phyloP scores from a whole-genome alignment of 2,113 vertebrate species.

The Heloderma charlesbogerti region DNA sequence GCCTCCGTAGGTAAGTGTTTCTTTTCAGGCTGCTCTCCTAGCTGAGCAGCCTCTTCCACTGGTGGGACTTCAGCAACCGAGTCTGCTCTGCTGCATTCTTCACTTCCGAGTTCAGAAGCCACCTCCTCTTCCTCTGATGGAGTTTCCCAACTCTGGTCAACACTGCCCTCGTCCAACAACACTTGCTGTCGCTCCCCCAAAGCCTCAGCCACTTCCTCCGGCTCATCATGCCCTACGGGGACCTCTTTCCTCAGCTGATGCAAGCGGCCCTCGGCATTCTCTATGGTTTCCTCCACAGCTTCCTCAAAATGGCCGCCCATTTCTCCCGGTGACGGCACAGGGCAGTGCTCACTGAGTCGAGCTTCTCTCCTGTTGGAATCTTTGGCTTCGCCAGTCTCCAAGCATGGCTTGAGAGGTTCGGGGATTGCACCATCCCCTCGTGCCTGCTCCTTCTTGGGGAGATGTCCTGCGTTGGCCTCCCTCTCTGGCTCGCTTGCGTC shows the following conservation, averaged over 20 bases:
- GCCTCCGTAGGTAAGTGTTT: background rate
- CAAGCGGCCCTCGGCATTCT: accelerated
- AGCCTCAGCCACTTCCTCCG: accelerated
- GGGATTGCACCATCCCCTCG: accelerated
- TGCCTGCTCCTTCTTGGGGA: accelerated
- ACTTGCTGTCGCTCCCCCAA: accelerated
- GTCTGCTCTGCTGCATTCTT: background rate
- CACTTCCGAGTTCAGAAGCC: background rate
- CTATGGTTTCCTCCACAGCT: background rate
- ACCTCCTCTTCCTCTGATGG: background rate
- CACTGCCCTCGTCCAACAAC: background rate
- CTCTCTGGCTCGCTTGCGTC: background rate
- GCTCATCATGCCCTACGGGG: background rate
- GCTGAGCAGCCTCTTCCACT: accelerated
- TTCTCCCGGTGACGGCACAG: accelerated
- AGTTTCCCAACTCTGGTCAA: background rate
- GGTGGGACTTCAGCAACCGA: accelerated
- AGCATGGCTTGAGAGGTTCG: background rate
- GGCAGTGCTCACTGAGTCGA: accelerated
- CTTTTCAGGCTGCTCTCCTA: accelerated
- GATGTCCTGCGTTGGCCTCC: background rate
- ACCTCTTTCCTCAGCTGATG: background rate
- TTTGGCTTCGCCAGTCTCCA: background rate
- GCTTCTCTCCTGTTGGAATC: background rate
- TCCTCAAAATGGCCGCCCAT: background rate